A percentile compares a stretch with the other conserved stretches of the same genome.
These are phyloP conservation scores for Lepidocyrtoides sp. DNA, from an alignment of 2,888 invertebrate genomes.

Conservation along the genomic window DNA sequence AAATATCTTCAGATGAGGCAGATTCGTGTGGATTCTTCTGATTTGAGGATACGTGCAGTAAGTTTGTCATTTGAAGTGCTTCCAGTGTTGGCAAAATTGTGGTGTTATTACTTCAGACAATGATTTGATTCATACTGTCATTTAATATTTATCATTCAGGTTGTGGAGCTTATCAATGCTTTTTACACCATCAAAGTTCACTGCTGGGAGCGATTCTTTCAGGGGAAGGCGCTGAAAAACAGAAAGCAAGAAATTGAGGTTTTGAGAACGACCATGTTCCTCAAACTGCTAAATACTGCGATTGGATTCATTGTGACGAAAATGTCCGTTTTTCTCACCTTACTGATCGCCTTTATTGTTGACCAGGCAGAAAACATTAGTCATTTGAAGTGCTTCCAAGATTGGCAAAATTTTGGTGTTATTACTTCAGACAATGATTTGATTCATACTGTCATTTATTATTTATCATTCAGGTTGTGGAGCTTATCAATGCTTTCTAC, in stretches of 20 bases:
- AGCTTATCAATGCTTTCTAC: constrained; percentile 71
- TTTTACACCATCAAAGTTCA: constrained; percentile 78
- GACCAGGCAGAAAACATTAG: no score
- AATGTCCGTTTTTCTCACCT: no score
- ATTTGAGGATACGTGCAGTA: constrained; percentile 61
- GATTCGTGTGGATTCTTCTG: constrained; percentile 61
- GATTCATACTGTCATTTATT: no score
- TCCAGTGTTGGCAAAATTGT: no score
- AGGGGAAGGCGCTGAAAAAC: constrained; percentile 57
- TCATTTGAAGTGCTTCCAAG: no score
- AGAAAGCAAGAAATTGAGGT: constrained; percentile 57
- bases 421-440: no score
- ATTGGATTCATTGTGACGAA: not conserved
- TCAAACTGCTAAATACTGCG: constrained; percentile 61
- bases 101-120: no score
- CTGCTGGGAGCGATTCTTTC: constrained; percentile 74
- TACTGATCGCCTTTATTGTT: no score
- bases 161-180: constrained; percentile 66
- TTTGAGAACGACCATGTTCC: constrained; percentile 61
- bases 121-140: no score
- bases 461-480: constrained; percentile 49
- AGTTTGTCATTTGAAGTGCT: no score
- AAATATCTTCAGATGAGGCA: constrained; percentile 40
- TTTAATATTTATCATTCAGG: no score
- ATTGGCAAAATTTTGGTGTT: no score